These are phyloP conservation scores for Gerris lacustris DNA, from an alignment of 2,888 invertebrate species.

Conservation along the genomic window DNA sequence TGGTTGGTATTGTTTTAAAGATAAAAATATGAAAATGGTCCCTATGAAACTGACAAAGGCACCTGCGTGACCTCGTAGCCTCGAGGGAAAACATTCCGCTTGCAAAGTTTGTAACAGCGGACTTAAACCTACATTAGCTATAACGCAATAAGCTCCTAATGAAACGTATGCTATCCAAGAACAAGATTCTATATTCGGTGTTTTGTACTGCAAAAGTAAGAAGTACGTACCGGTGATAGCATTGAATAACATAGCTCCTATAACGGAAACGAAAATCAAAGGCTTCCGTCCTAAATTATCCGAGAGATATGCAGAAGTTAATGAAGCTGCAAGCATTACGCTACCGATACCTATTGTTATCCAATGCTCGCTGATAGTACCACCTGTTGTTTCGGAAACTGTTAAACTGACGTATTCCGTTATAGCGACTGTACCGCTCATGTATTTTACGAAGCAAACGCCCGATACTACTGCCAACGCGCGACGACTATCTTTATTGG, in stretches of 20 bases:
- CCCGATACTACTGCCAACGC: conserved; percentile 25
- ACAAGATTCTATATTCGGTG: conserved; percentile 7
- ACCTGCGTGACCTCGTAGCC: conserved; percentile 27
- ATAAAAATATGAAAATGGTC: conserved; percentile 25
- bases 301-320: conserved; percentile 22
- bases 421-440: conserved; percentile 24
- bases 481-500: conserved; percentile 23
- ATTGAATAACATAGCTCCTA: conserved; percentile 23
- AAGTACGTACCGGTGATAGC: conserved; percentile 19
- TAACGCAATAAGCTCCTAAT: conserved; percentile 22
- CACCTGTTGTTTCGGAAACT: conserved; percentile 19
- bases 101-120: conserved; percentile 28
- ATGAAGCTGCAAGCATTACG: conserved; percentile 21
- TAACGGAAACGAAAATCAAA: conserved; percentile 23
- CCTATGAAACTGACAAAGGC: conserved; percentile 26
- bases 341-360: conserved; percentile 25
- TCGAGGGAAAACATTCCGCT: conserved; percentile 28
- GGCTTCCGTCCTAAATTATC: conserved; percentile 27
- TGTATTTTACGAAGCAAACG: conserved; percentile 25
- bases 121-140: conserved; percentile 26
- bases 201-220: conserved; percentile 22
- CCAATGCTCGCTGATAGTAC: conserved; percentile 11
- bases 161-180: conserved; percentile 22
- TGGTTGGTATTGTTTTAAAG: conserved; percentile 26
- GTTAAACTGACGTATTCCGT: conserved; percentile 24